Base-by-base conservation (phyloP, 2,113 vertebrate species). In the Eretmochelys imbricata region DNA sequence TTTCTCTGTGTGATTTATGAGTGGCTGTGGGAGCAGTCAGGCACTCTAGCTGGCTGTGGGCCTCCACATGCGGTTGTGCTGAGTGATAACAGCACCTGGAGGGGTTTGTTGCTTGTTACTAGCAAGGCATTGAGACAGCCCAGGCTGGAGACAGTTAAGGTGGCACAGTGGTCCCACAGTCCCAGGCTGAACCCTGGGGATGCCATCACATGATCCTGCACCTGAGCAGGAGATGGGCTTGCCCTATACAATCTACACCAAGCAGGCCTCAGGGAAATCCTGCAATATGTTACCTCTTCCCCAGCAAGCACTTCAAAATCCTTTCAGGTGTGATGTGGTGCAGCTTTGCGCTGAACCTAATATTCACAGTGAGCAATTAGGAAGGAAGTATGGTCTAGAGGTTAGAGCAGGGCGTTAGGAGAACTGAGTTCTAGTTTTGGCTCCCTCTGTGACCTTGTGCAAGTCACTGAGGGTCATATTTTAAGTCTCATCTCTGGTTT, bases 191-290 rank as follows among this genome's bases (percentile, higher is more conserved):
- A 54, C 20, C 53, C 53, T 3, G 19, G 53, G 53, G 53, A 54
- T 22, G 20, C 53, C 53, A 19, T 54, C 53, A 54, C 20, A 9
- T 54, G 20, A 54, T 54, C 75, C 91, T 87, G 90, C 95, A 95
- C 96, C 97, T 91, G 92, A 96, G 89, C 93, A 19, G 72, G 81
- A n/a, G 20, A 82, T 1, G 13, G 82, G 62, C 80, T 89, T 78
- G 46, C 84, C 90, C 80, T 50, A 2, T 0, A 75, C 96, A 87
- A 72, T 87, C 85, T 80, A 79, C 6, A 29, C 93, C 57, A 49
- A 93, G 79, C 9, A 75, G 95, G 69, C 88, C 42, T 88, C 10
- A 55, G 84, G 96, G 95, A 97, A 96, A 95, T 95, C 92, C 88
- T n/a, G 85, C 85, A 89, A 80, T 87, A 69, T 69, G 88, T 87